Evolutionary conservation across 1,140 invertebrate genomes (phyloP), one percentile per base, ranked within the genome.

Genomic region (Akabosia matsudoensis): DNA sequence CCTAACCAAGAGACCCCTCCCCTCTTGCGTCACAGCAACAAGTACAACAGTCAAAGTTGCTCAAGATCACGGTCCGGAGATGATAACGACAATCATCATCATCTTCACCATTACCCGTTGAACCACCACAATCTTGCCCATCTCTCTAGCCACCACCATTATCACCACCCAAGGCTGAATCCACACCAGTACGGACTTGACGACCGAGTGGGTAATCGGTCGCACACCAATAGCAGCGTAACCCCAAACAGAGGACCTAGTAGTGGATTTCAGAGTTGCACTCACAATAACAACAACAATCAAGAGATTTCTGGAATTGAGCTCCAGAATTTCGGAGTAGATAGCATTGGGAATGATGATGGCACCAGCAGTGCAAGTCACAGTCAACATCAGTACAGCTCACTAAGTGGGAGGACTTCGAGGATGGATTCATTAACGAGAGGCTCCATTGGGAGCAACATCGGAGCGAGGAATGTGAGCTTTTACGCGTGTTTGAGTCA

Each of bases 31-130:
- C 61, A 67, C 31, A 30, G 61, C 61, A 28, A 67, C 61, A 67
- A 67, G 24, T 67, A 30, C 28, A 14, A 61, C 24, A 61, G 54
- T 22, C 51, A 74, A 52, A 74, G 77, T 34, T 77, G 78, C 56
- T 78, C 76, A 0, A 75, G 71, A 26, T 80, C 79, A 16, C 34
- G 75, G 3, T 78, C 76, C 2, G 26, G 79, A 31, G 78, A 52
- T 1, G 61, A 30, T 67, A 30, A 31, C 61, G 61, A 67, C 30
- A 31, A 67, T n/a, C 13, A 67, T 10, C 10, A 67, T 7, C 61
- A 67, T 7, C 61, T 30, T 30, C 61, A 61, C 54, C 54, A 61
- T 22, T 16, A 61, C 24, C 54, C 13, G 4, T 24, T 61, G 54
- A 13, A 45, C 37, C 37, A 45, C 18, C 18, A 45, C 10, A 24